phyloP scores from a whole-genome alignment of 2,888 invertebrate species.

The Silvanus unidentatus region DNA sequence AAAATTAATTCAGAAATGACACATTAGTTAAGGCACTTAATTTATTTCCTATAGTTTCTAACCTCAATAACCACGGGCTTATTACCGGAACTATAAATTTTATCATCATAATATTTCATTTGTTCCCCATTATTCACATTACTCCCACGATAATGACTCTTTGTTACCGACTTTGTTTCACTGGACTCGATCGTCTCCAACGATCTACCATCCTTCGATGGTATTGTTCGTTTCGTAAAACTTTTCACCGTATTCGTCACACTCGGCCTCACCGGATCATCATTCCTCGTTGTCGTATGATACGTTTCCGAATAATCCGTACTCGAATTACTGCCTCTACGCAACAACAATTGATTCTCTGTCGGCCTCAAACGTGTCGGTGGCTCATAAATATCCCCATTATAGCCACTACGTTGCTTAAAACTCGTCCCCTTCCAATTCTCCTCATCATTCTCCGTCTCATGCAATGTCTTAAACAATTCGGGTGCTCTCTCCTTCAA shows the following conservation, averaged over 20 bases:
- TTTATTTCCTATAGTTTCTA: constrained; percentile 40
- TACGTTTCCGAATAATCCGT: constrained; percentile 69
- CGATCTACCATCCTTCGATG: constrained; percentile 57
- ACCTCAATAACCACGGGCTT: constrained; percentile 60
- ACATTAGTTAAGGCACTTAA: too few relatives aligned
- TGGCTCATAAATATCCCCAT: constrained; percentile 44
- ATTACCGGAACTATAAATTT: constrained; percentile 35
- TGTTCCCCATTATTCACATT: constrained; percentile 22
- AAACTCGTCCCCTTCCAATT: constrained; percentile 22
- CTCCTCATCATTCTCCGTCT: constrained; percentile 50
- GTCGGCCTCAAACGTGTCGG: constrained; percentile 45
- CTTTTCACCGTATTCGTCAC: constrained; percentile 67
- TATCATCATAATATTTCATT: constrained; percentile 53
- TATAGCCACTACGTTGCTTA: constrained; percentile 35
- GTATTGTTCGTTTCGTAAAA: constrained; percentile 62
- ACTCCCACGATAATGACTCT: constrained; percentile 35
- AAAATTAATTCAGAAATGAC: too few relatives aligned
- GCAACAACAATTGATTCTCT: constrained; percentile 46
- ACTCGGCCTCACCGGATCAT: constrained; percentile 61
- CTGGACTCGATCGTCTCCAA: constrained; percentile 66
- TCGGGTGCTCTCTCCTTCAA: constrained; percentile 66
- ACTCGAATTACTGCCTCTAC: constrained; percentile 62
- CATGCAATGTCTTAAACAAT: constrained; percentile 64
- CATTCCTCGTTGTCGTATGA: constrained; percentile 61
- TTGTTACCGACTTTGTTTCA: constrained; percentile 65